Conservation (phyloP, 2,113 vertebrate species). For the Recurvirostra avosetta region DNA sequence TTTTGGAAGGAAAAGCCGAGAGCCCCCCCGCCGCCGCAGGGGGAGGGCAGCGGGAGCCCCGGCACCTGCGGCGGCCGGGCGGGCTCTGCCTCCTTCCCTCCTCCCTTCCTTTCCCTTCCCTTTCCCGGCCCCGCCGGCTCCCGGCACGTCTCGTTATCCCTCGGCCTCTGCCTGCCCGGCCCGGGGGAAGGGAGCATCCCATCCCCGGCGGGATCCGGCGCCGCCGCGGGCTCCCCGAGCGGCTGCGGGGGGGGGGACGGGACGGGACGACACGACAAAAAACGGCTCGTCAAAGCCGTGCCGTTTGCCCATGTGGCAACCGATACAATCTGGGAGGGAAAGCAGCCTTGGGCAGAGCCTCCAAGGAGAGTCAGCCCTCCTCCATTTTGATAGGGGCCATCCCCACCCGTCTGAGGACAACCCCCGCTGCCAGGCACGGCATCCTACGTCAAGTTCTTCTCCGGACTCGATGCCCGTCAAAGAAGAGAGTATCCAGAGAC, state of each 20-base stretch:
- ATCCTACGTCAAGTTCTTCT: neutral
- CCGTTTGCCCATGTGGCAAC: neutral
- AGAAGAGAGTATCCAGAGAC: neutral
- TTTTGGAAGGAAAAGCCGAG: neutral
- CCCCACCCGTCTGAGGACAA: neutral
- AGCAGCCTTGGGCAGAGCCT: neutral
- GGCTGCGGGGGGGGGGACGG: too few species aligned
- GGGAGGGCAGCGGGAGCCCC: neutral
- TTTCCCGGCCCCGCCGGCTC: neutral
- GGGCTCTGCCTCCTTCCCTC: neutral
- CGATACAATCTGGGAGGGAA: neutral
- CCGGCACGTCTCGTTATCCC: neutral
- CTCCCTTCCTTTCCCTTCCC: too few species aligned
- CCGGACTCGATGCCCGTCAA: neutral
- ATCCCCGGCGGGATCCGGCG: neutral
- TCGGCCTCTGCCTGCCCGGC: neutral
- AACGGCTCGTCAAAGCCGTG: accelerated
- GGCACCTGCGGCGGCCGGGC: neutral
- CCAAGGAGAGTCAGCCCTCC: neutral
- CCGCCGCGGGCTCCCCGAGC: neutral
- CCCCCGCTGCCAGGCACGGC: neutral
- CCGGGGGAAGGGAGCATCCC: neutral
- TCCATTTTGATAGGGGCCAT: neutral
- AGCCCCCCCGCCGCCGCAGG: neutral
- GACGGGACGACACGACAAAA: too few species aligned